phyloP scores from a whole-genome alignment of 2,797 vertebrate genomes.

The Acanthopagrus latus region DNA sequence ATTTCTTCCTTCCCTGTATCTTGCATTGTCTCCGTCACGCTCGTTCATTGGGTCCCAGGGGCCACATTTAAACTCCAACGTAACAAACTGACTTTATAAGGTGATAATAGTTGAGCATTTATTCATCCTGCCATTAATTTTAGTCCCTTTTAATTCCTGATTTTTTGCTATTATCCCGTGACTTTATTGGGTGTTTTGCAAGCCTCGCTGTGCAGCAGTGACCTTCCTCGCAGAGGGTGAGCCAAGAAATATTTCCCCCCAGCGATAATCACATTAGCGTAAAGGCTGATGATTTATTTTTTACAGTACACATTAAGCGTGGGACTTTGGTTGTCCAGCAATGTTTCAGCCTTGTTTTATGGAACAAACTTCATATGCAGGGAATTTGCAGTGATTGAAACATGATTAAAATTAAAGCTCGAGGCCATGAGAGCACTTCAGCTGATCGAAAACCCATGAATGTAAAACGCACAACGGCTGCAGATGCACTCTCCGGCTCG shows the following conservation, averaged over 20 bases:
- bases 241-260: slow-evolving; percentile 43
- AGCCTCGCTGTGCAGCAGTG: slow-evolving; percentile 29
- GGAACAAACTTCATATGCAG: slow-evolving; percentile 42
- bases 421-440: slow-evolving; percentile 52
- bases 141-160: slow-evolving; percentile 44
- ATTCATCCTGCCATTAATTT: slow-evolving; percentile 38
- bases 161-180: slow-evolving; percentile 47
- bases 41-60: not conserved
- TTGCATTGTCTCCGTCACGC: slow-evolving; percentile 13
- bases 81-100: slow-evolving; percentile 31
- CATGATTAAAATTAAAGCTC: slow-evolving; percentile 56
- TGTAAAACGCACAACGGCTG: slow-evolving; percentile 26
- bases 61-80: slow-evolving; percentile 18
- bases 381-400: slow-evolving; percentile 46
- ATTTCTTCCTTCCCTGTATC: not conserved
- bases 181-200: slow-evolving; percentile 47
- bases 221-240: slow-evolving; percentile 41
- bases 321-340: slow-evolving; percentile 20
- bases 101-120: slow-evolving; percentile 25
- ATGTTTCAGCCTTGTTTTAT: slow-evolving; percentile 42
- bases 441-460: slow-evolving; percentile 56
- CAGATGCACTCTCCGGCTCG: slow-evolving; percentile 20
- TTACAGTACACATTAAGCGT: slow-evolving; percentile 33
- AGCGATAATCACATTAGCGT: slow-evolving; percentile 54
- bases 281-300: slow-evolving; percentile 37